A percentile compares a stretch with the other conserved stretches of the same genome.
Conservation (phyloP, 2,888 invertebrate genomes). For the Pachliopta kotzebuea region DNA sequence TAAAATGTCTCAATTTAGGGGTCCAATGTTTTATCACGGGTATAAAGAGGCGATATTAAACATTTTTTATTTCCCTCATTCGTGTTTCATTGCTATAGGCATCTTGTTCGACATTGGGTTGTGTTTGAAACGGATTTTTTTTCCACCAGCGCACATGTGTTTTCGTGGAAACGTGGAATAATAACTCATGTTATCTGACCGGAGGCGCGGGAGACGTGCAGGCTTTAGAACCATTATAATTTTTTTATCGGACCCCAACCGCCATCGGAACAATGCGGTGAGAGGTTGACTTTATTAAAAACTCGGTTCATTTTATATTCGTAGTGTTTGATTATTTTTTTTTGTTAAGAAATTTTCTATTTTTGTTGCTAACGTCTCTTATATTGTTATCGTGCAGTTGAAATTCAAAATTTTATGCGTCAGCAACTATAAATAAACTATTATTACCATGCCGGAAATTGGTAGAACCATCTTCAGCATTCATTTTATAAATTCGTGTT, state of each 20-base stretch:
- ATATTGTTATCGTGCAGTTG: neutral
- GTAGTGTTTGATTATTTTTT: neutral
- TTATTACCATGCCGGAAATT: no score
- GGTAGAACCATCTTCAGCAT: no score
- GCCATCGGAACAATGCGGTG: conserved; percentile 7
- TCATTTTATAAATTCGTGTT: no score
- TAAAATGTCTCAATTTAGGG: conserved; percentile 76
- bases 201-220: conserved; percentile 47
- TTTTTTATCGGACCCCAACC: conserved; percentile 30
- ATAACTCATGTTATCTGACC: conserved; percentile 59
- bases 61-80: conserved; percentile 51
- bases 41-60: conserved; percentile 68
- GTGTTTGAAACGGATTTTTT: conserved; percentile 30
- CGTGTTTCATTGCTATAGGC: conserved; percentile 52
- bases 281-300: conserved; percentile 24
- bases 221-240: conserved; percentile 52
- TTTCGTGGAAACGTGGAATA: conserved; percentile 52
- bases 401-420: neutral
- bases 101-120: conserved; percentile 39
- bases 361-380: neutral
- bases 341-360: conserved; percentile 5
- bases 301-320: conserved; percentile 8
- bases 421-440: no score
- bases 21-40: conserved; percentile 69
- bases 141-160: conserved; percentile 33